A percentile compares a stretch with the other conserved stretches of the same genome.
Conservation (phyloP, 1,140 invertebrate species). For the Coenobita brevimanus region DNA sequence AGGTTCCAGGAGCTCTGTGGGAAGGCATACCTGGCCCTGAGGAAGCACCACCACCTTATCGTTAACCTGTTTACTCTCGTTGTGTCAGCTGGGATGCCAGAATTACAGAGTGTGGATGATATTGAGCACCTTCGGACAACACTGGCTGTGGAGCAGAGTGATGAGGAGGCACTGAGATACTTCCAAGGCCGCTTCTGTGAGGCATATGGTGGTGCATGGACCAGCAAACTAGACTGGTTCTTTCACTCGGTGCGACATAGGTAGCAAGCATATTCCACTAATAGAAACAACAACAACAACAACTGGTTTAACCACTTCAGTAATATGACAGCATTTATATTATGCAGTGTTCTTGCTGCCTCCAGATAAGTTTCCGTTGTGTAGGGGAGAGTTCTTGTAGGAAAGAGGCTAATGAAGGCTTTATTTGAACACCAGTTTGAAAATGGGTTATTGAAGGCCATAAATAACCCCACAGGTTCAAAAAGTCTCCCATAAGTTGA, state of each 20-base stretch:
- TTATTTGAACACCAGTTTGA: too few species aligned
- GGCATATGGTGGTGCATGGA: conserved; percentile 80
- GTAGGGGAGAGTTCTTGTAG: too few species aligned
- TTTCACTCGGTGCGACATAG: conserved; percentile 79
- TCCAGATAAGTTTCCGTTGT: too few species aligned
- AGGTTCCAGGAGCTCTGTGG: conserved; percentile 89
- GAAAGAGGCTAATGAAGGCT: too few species aligned
- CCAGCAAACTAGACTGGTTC: conserved; percentile 83
- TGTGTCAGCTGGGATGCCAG: conserved; percentile 97
- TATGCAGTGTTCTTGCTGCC: too few species aligned
- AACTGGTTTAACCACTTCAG: too few species aligned
- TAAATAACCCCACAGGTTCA: too few species aligned
- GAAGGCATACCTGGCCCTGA: conserved; percentile 82
- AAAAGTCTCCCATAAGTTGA: too few species aligned
- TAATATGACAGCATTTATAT: too few species aligned
- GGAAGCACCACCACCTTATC: conserved; percentile 93
- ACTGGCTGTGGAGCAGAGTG: conserved; percentile 80
- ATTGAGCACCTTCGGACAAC: conserved; percentile 93
- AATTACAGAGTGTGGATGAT: conserved; percentile 91
- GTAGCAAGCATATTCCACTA: too few species aligned
- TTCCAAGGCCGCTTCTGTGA: conserved; percentile 79
- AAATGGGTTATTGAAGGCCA: too few species aligned
- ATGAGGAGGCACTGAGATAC: conserved; percentile 77
- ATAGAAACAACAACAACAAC: too few species aligned
- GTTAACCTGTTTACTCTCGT: conserved; percentile 98